A percentile compares a stretch with the other conserved stretches of the same genome.
Conservation (phyloP, 2,797 vertebrate species). For the Danio albolineatus region DNA sequence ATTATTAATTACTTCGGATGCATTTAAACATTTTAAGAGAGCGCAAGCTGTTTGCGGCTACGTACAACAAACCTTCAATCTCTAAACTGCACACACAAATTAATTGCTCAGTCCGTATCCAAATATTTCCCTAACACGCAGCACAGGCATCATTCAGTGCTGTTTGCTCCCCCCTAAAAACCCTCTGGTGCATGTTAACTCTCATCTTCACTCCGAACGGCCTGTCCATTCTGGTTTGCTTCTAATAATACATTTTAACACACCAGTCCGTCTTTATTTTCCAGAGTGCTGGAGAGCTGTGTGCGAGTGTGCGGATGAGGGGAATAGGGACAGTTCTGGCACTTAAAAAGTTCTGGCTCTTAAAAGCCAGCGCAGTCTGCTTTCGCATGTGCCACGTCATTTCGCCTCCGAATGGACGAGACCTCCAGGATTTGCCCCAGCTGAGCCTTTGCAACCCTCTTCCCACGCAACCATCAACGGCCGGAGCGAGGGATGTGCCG, state of each 20-base stretch:
- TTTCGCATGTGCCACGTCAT: constrained; percentile 77
- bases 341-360: constrained; percentile 68
- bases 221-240: constrained; percentile 52
- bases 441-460: constrained; percentile 58
- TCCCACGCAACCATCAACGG: constrained; percentile 49
- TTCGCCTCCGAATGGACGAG: constrained; percentile 65
- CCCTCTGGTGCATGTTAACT: constrained; percentile 20
- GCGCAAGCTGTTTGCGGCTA: neutral
- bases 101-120: constrained; percentile 5
- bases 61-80: neutral
- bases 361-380: constrained; percentile 75
- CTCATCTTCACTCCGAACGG: constrained; percentile 42
- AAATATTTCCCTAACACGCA: constrained; percentile 14
- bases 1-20: constrained; percentile 13
- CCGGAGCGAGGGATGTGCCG: constrained; percentile 56
- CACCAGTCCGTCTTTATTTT: constrained; percentile 45
- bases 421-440: constrained; percentile 71
- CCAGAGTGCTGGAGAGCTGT: constrained; percentile 29
- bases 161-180: constrained; percentile 40
- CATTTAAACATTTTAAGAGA: constrained; percentile 4
- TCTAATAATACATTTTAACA: constrained; percentile 49
- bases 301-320: constrained; percentile 2
- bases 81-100: constrained; percentile 19
- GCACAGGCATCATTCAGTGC: constrained; percentile 9
- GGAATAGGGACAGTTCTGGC: constrained; percentile 45